These are phyloP conservation scores for Drosophila ficusphila DNA, from an alignment of 1,140 invertebrate genomes.

Conservation along the genomic window DNA sequence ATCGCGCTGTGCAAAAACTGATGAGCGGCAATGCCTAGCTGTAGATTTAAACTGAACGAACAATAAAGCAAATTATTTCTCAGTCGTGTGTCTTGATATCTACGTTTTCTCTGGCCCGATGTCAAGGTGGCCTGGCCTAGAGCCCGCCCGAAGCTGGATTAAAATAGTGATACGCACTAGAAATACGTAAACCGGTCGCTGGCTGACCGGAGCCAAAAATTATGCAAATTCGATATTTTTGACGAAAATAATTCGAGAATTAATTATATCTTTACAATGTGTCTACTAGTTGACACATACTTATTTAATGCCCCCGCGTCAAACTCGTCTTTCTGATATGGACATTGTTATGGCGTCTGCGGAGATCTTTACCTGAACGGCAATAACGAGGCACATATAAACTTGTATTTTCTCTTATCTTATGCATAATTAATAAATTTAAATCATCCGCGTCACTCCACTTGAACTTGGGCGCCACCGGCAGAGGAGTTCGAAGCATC, in stretches of 20 bases:
- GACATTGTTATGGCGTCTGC: slow-evolving; percentile 5
- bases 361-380: slow-evolving; percentile 7
- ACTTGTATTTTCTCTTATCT: slow-evolving; percentile 53
- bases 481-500: slow-evolving; percentile 3
- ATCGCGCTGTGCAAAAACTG: slow-evolving; percentile 87
- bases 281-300: slow-evolving; percentile 38
- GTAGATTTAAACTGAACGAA: neutral
- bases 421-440: slow-evolving; percentile 64
- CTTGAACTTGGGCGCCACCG: slow-evolving; percentile 39
- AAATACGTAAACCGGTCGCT: slow-evolving; percentile 32
- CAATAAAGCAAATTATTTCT: slow-evolving; percentile 37
- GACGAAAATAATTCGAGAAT: slow-evolving; percentile 44
- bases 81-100: neutral
- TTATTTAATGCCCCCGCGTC: slow-evolving; percentile 39
- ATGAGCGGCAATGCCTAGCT: slow-evolving; percentile 85
- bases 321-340: slow-evolving; percentile 36
- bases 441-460: slow-evolving; percentile 31
- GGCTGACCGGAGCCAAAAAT: slow-evolving; percentile 13
- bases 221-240: slow-evolving; percentile 39
- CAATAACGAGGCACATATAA: slow-evolving; percentile 29
- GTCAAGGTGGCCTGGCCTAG: slow-evolving; percentile 29
- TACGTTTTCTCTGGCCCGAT: slow-evolving; percentile 18
- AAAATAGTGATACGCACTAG: slow-evolving; percentile 32
- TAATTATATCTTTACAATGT: slow-evolving; percentile 53
- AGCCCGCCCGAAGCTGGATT: slow-evolving; percentile 23